Evolutionary conservation across 2,888 invertebrate species (phyloP), one percentile per base, ranked within the genome.

Genomic region (Podotricha telesiphe): DNA sequence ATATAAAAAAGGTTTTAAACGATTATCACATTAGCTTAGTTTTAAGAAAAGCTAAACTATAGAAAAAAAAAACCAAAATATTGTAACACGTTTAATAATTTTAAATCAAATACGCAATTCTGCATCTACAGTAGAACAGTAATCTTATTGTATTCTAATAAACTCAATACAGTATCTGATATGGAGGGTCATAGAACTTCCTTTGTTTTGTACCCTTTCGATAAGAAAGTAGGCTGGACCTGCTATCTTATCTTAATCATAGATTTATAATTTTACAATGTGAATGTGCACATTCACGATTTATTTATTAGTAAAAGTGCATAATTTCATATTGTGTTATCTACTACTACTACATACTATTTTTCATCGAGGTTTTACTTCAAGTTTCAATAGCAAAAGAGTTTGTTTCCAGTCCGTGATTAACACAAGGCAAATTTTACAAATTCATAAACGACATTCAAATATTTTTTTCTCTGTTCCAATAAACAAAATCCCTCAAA

Each of bases 121-220:
- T 34, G n/a, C 10, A 37, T 1, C 5, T 62, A 47, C 22, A 48
- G 42, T 42, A 42, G 17, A 42, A 47, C 53, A 63, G 56, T 63
- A 55, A 56, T 68, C 37, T 56, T 48, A 56, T 50, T 66, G 63
- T 61, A 55, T 69, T 42, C 42, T 50, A 53, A 40, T 69, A 61
- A 72, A 61, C 64, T 69, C 55, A 56, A 53, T 55, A 51, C 34
- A 64, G 56, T 66, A 69, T 66, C 22, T 66, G 48, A 69, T 69
- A 67, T 55, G 20, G 45, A 15, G 69, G 71, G 66, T 72, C 61
- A 67, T 69, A 64, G 67, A 72, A 69, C 71, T 67, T 61, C 50
- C 64, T 64, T 69, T 69, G 69, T 69, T 68, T 67, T 56, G 42
- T 66, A 20, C 48, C 42, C 19, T 47, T 50, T 28, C 48, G 71